Evolutionary conservation across 1,140 invertebrate genomes (phyloP).

Genomic region (Caerostris darwini): DNA sequence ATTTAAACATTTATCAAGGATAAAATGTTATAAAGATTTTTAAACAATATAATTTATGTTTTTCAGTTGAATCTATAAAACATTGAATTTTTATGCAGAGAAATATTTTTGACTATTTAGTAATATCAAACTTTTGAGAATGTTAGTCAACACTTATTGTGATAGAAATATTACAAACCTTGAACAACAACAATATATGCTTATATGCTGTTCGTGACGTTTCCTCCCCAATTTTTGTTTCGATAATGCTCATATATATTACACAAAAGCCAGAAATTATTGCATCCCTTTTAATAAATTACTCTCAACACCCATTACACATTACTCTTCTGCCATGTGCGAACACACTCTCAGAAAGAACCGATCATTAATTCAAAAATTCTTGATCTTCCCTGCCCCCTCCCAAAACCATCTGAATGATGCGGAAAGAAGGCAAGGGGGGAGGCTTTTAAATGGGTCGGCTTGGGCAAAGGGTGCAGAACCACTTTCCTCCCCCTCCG

Average conservation of each 20-base stretch:
- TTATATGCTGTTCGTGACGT: no score
- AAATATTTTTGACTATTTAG: no score
- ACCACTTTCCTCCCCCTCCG: not conserved
- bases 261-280: not conserved
- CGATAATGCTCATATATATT: not conserved
- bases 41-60: no score
- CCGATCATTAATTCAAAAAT: constrained; percentile 52
- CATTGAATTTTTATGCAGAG: no score
- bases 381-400: not conserved
- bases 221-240: no score
- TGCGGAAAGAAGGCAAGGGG: not conserved
- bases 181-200: no score
- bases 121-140: no score
- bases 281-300: not conserved
- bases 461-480: not conserved
- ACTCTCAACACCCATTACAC: not conserved
- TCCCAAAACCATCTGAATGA: constrained; percentile 17
- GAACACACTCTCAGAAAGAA: not conserved
- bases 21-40: no score
- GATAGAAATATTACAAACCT: no score
- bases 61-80: no score
- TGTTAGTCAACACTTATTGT: no score
- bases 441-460: not conserved
- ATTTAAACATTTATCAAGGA: no score
- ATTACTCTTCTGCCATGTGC: not conserved